A percentile compares a stretch with the other conserved stretches of the same genome.
phyloP scores from a whole-genome alignment of 2,797 vertebrate genomes.

The Gouania willdenowi region DNA sequence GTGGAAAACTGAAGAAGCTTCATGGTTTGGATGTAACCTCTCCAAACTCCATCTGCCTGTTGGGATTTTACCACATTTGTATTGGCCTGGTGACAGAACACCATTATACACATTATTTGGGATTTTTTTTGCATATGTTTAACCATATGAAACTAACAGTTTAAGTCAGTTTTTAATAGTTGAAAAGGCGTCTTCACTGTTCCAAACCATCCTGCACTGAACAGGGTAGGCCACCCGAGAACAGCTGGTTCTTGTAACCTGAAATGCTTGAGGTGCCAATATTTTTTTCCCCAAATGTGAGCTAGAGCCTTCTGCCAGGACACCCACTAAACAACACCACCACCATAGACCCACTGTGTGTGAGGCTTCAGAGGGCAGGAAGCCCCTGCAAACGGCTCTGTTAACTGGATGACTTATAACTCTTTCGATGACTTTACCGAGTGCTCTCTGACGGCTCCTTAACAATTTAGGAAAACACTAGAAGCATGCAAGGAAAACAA shows the following conservation, averaged over 20 bases:
- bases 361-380: neutral
- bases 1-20: no score
- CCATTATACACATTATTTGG: no score
- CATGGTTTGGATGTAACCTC: no score
- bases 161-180: no score
- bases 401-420: neutral
- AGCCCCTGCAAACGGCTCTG: neutral
- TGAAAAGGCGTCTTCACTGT: conserved; percentile 11
- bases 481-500: conserved; percentile 3
- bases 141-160: no score
- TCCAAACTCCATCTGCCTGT: no score
- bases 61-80: no score
- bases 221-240: conserved; percentile 57
- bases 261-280: conserved; percentile 74
- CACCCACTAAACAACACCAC: conserved; percentile 50
- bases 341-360: neutral
- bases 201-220: conserved; percentile 30
- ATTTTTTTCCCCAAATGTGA: conserved; percentile 72
- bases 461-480: neutral
- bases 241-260: conserved; percentile 84
- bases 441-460: neutral
- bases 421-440: neutral
- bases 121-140: no score
- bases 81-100: no score
- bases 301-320: conserved; percentile 37